These are phyloP conservation scores for Trisateles emortualis DNA, from an alignment of 2,888 invertebrate species.

Conservation along the genomic window DNA sequence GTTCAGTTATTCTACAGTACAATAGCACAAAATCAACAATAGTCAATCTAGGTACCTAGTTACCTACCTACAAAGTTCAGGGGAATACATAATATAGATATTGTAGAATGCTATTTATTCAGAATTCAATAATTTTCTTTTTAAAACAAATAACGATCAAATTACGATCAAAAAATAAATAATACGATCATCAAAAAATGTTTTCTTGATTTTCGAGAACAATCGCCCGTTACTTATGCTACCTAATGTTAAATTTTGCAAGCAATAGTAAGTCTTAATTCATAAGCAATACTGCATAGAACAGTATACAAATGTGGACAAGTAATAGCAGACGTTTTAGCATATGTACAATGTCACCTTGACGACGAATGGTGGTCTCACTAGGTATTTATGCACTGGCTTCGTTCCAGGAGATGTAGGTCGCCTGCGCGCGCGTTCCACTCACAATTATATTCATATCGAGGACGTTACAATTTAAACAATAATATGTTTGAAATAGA, in stretches of 20 bases:
- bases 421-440: constrained; percentile 54
- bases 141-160: constrained; percentile 22
- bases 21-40: too few species aligned
- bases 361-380: constrained; percentile 59
- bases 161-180: constrained; percentile 24
- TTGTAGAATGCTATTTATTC: too few species aligned
- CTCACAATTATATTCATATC: constrained; percentile 48
- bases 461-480: constrained; percentile 49
- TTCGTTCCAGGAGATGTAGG: constrained; percentile 72
- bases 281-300: constrained; percentile 25
- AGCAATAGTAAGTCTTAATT: constrained; percentile 24
- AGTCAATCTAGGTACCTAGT: too few species aligned
- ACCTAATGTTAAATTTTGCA: constrained; percentile 1
- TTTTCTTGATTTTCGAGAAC: constrained; percentile 23
- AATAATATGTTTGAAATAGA: constrained; percentile 46
- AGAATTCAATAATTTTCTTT: background rate
- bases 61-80: too few species aligned
- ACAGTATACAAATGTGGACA: constrained; percentile 27
- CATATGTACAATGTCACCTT: constrained; percentile 72
- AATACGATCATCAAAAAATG: constrained; percentile 18
- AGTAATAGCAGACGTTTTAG: constrained; percentile 39
- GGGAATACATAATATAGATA: too few species aligned
- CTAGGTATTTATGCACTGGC: constrained; percentile 74
- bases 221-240: constrained; percentile 10
- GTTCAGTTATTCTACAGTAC: too few species aligned